Evolutionary conservation across 2,888 invertebrate species (phyloP), one percentile per base, ranked within the genome.

Genomic region (Coenonympha glycerion): DNA sequence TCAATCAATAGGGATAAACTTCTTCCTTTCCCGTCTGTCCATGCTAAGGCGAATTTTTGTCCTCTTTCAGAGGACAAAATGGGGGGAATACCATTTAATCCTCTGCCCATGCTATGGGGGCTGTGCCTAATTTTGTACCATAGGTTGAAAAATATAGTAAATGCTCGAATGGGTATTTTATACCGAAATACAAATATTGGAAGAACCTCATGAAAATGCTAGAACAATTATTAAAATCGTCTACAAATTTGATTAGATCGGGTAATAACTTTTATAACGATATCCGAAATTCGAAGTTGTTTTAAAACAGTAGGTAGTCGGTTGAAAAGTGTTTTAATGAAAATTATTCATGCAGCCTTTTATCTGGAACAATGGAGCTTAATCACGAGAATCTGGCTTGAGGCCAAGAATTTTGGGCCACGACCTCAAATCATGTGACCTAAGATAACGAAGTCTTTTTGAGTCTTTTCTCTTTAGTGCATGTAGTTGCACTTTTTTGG

Each of bases 311-410:
- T n/a, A n/a, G n/a, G 33, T 45, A 11, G n/a, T n/a, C n/a, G n/a
- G 33, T 45, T 45, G 33, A 33, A 33, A 45, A 45, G 45, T 45
- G 21, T 45, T 47, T 44, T 39, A 53, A 53, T 42, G 36, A 42
- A 47, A 44, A 44, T 40, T 50, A 50, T 50, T 50, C 47, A 39
- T 39, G 47, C 30, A 15, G 28, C 13, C 26, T 45, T 53, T 48
- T 51, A 51, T 48, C 51, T 54, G 9, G 28, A 51, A 54, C 51
- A 54, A 54, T 48, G 44, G 51, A 44, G 47, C 51, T 54, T 54
- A 54, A 51, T 51, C 48, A 51, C 44, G 28, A 36, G 19, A 34
- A 33, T 33, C 37, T 51, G 51, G 54, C 51, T 22, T 16, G 15
- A 40, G 13, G 28, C 51, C 54, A 54, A 54, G 47, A 51, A 54